phyloP scores from a whole-genome alignment of 2,113 vertebrate genomes.

The Haemorhous mexicanus region DNA sequence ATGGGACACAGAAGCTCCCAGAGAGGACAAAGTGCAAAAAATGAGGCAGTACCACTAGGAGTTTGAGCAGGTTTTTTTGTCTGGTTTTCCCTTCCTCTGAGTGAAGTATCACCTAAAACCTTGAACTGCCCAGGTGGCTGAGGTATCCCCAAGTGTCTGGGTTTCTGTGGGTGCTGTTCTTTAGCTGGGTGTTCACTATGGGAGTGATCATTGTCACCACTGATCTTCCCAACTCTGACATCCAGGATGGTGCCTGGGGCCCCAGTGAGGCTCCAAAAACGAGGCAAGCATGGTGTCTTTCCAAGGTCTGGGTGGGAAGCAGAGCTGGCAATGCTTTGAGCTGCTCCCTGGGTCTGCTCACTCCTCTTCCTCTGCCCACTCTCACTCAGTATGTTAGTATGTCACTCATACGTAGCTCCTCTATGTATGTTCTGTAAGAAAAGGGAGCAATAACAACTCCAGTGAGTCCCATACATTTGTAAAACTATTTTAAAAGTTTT shows the following conservation, averaged over 20 bases:
- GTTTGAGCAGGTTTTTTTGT: not conserved
- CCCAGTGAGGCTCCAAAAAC: not conserved
- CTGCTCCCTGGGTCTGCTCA: not conserved
- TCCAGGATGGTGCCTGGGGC: fast-evolving
- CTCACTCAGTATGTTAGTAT: fast-evolving
- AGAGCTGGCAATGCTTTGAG: not conserved
- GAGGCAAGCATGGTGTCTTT: not conserved
- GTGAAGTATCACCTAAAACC: not conserved
- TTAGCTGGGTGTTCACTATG: not conserved
- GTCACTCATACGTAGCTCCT: no score
- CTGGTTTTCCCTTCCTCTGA: not conserved
- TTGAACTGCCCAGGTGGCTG: not conserved
- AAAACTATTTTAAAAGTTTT: not conserved
- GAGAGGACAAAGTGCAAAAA: not conserved
- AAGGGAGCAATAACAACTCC: not conserved
- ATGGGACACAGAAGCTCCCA: not conserved
- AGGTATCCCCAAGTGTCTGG: not conserved
- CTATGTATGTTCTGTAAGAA: not conserved
- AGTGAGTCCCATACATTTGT: not conserved
- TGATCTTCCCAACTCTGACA: not conserved
- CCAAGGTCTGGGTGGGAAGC: not conserved
- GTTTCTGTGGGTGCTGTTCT: not conserved
- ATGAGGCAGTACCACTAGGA: not conserved
- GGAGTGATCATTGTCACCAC: fast-evolving
- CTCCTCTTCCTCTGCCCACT: fast-evolving